phyloP scores from a whole-genome alignment of 1,140 invertebrate species.

The Doryteuthis pealeii region DNA sequence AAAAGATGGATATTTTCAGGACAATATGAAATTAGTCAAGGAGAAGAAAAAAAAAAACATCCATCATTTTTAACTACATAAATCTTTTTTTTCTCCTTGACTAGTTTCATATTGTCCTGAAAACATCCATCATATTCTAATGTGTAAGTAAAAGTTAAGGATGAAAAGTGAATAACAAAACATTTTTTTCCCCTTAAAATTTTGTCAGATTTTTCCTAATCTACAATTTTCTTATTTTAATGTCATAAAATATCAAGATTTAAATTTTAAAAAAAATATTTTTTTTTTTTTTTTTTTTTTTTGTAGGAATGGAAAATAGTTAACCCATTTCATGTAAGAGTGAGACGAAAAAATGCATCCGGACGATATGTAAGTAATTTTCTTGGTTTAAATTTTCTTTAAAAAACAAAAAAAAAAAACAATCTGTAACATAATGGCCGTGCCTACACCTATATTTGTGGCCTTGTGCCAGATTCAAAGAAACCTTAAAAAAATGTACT shows the following conservation, averaged over 20 bases:
- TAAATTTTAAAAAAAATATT: slow-evolving; percentile 11
- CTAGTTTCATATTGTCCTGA: background rate
- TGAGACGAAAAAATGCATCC: slow-evolving; percentile 82
- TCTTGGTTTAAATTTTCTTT: no score
- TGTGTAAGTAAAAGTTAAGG: no score
- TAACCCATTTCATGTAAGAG: slow-evolving; percentile 85
- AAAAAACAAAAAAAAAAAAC: no score
- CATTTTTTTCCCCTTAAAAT: background rate
- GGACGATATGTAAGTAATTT: slow-evolving; percentile 69
- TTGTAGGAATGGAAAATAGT: slow-evolving; percentile 95
- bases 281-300: slow-evolving; percentile 17
- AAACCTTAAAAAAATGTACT: no score
- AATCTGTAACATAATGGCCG: no score
- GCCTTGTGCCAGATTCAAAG: no score
- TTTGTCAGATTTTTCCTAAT: no score
- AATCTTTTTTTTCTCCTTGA: background rate
- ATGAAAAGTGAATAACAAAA: background rate
- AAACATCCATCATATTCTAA: background rate
- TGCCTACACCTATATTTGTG: no score
- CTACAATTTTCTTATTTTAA: background rate
- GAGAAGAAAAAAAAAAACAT: no score
- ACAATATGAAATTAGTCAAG: no score
- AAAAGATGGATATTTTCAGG: no score
- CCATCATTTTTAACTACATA: background rate
- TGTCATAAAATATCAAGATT: background rate